Base-by-base conservation (phyloP, 2,113 vertebrate genomes). In the Perca schrenkii region DNA sequence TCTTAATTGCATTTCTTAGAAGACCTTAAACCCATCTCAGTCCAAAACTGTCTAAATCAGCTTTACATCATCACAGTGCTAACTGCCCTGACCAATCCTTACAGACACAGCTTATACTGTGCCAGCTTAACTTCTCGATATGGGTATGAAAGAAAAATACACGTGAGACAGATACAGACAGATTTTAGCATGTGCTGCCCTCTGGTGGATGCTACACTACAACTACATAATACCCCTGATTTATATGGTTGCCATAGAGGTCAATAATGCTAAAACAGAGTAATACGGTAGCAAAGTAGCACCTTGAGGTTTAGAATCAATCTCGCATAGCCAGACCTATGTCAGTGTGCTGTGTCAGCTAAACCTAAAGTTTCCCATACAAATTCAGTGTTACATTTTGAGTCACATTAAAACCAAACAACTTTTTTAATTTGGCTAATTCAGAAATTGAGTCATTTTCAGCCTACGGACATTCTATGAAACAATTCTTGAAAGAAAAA, bases 151-250 rank as follows among this genome's bases (percentile, higher is more conserved):
- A 56, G 31, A 71, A 56, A 43, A 34, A 43, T 19, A 47, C 36
- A 56, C 25, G 21, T 4, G 13, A 63, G 7, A 66, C 12, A 65
- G 3, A 13, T 2, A 40, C 1, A 31, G 11, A 25, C 49, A 25
- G 4, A 57, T 49, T 25, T 71, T 13, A 60, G 57, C 8, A 17
- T 40, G 53, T 85, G 74, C 86, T 92, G 88, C 93, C 89, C 84
- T 72, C 91, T 91, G 47, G 68, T 79, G 91, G 83, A 70, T 49
- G 13, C 7, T 43, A 13, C 16, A 53, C 60, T 15, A 56, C 10
- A 22, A 63, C 4, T 34, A 22, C 49, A 64, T 16, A 21, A 43
- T 34, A 21, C 60, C 16, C 14, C 1, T 19, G 28, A n/a, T 43
- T 5, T 31, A 56, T 40, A 22, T 53, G 22, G 2, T 58, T 7